A percentile compares a stretch with the other conserved stretches of the same genome.
phyloP scores from a whole-genome alignment of 2,797 vertebrate species.

The Eulemur mongoz region DNA sequence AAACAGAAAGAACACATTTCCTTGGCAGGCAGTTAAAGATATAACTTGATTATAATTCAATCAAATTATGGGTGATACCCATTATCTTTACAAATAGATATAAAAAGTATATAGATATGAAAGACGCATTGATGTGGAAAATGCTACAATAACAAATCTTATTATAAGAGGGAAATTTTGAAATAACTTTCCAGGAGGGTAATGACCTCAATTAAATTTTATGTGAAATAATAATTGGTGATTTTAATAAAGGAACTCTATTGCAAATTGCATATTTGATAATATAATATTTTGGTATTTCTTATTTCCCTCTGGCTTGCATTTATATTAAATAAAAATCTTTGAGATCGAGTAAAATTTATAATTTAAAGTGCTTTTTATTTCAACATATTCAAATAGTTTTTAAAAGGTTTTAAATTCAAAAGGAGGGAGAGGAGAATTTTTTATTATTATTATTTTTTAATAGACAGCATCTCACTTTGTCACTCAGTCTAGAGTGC shows the following conservation, averaged over 20 bases:
- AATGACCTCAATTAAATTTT: conserved; percentile 88
- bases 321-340: conserved; percentile 85
- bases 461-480: not conserved
- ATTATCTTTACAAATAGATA: conserved; percentile 82
- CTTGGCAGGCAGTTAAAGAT: conserved; percentile 70
- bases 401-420: conserved; percentile 65
- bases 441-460: not conserved
- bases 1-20: conserved; percentile 50
- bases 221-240: conserved; percentile 86
- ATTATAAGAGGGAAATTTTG: conserved; percentile 82
- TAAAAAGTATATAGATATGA: conserved; percentile 76
- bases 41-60: conserved; percentile 76
- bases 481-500: not conserved
- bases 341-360: conserved; percentile 77
- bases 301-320: conserved; percentile 80
- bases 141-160: conserved; percentile 83
- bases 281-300: conserved; percentile 79
- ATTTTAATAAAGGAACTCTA: conserved; percentile 85
- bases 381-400: conserved; percentile 41
- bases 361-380: conserved; percentile 71
- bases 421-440: not conserved
- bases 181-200: conserved; percentile 84
- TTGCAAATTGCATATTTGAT: conserved; percentile 83
- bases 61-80: conserved; percentile 74
- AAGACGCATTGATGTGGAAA: conserved; percentile 83